Base-by-base conservation (phyloP, 2,888 invertebrate species). In the Dynastes hyllus region DNA sequence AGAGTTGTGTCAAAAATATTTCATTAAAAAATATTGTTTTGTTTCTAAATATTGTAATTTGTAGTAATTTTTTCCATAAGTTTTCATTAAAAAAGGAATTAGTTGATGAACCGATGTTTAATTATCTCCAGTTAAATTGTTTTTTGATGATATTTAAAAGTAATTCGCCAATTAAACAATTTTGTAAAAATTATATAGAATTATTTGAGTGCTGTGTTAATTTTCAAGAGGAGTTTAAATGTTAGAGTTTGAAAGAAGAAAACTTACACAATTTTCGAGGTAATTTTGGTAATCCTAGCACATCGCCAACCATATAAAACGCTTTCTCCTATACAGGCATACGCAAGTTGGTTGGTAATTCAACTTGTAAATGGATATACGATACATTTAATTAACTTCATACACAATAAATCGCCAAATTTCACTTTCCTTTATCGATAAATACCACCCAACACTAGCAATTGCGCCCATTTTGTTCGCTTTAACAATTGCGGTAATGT, bases 341-440 rank as follows among this genome's bases (percentile, higher is more conserved):
- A 11, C 13, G 4, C 29, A 22, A 13, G 55, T 55, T 16, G 22
- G 4, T 22, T 22, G 5, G n/a, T 55, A 55, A 55, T 55, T 16
- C 55, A 22, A 32, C 13, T 63, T 29, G 63, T 32, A 63, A 32
- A 55, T 55, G n/a, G 22, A 55, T 45, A 45, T 45, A n/a, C 16
- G 22, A 55, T 55, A 22, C 55, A 22, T 55, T 22, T 55, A 45
- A 22, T 55, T 55, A 16, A 2, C 55, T 16, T 6, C 55, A 16
- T 16, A 22, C 13, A 55, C 55, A 55, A n/a, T 29, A 29, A 13
- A 32, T 63, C 11, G 32, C 5, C 29, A 29, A 58, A 63, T 63
- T 63, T 63, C 63, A 63, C 63, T 63, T 58, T 63, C 29, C 29
- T 32, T 11, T 29, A 32, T 63, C 63, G 11, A 63, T 63, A 63